Base-by-base conservation (phyloP, 2,113 vertebrate genomes). In the Desmodus rotundus region DNA sequence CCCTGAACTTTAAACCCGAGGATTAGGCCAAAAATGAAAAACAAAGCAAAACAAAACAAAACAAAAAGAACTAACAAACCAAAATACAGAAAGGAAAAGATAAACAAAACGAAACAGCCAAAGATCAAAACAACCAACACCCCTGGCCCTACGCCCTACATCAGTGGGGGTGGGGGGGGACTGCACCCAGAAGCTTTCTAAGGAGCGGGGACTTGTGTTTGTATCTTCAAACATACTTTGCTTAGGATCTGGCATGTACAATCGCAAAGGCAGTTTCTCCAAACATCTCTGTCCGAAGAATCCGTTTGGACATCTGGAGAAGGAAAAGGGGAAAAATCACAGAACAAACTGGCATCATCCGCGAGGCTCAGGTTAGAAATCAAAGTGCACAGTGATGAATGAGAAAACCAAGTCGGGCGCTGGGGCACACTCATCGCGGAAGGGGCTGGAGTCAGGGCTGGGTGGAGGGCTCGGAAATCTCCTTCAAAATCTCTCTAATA, bases 261-360 rank as follows among this genome's bases (percentile, higher is more conserved):
- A 99, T 99, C 99, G 99, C 99, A 99, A 99, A 97, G 99, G 99
- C 98, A 99, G 99, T 98, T 99, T 99, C 99, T 99, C 98, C 99
- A 99, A 99, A 99, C 99, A 99, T 98, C 99, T 99, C 96, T 98
- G 99, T 99, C 99, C 99, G 98, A 99, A 99, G 99, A 99, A 99
- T 99, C 99, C 99, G 0, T 98, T 98, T 98, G 98, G 99, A 99
- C 99, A 99, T 99, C 99, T 99, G 99, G 98, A 99, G 99, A 99
- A 98, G 98, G 98, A 99, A 99, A 99, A 99, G 98, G 99, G 99
- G 98, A 99, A 99, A 98, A 99, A 98, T 99, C 98, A 99, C 98
- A 99, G 98, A 99, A 99, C 98, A 99, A 98, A 98, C 98, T 98
- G 98, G 98, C 98, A 98, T 98, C 97, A 95, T 98, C 98, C 98